phyloP scores from a whole-genome alignment of 2,797 vertebrate species.

The Oryzias sinensis region DNA sequence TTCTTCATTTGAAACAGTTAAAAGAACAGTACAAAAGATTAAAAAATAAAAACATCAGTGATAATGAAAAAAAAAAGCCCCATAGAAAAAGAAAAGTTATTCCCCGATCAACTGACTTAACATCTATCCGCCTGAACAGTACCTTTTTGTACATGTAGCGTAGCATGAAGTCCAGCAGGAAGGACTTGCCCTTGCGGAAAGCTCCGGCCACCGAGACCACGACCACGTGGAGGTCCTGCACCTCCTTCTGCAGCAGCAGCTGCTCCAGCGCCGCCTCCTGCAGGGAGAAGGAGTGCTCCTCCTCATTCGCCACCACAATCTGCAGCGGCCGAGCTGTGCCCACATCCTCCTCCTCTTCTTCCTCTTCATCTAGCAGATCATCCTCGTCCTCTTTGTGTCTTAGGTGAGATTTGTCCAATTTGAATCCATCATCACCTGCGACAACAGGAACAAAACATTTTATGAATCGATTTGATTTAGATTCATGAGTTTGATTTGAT shows the following conservation, averaged over 20 bases:
- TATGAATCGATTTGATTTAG: too few species aligned
- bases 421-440: constrained; percentile 40
- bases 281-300: constrained; percentile 91
- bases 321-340: constrained; percentile 80
- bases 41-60: too few species aligned
- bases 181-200: constrained; percentile 97
- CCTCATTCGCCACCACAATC: constrained; percentile 88
- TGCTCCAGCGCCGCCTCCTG: constrained; percentile 87
- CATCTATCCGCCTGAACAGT: not conserved
- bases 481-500: too few species aligned
- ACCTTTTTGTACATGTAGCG: constrained; percentile 86
- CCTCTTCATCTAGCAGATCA: constrained; percentile 28
- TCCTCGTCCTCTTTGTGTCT: constrained; percentile 20
- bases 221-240: constrained; percentile 86
- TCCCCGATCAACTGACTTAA: too few species aligned
- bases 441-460: not conserved
- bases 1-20: too few species aligned
- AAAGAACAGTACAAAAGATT: too few species aligned
- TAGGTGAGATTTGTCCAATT: constrained; percentile 27
- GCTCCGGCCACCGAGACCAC: constrained; percentile 89
- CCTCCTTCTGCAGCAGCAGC: constrained; percentile 89
- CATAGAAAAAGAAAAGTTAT: not conserved
- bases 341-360: constrained; percentile 27
- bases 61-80: not conserved
- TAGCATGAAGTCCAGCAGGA: constrained; percentile 97